These are phyloP conservation scores for Eufriesea mexicana DNA, from an alignment of 1,140 invertebrate species.

Conservation along the genomic window DNA sequence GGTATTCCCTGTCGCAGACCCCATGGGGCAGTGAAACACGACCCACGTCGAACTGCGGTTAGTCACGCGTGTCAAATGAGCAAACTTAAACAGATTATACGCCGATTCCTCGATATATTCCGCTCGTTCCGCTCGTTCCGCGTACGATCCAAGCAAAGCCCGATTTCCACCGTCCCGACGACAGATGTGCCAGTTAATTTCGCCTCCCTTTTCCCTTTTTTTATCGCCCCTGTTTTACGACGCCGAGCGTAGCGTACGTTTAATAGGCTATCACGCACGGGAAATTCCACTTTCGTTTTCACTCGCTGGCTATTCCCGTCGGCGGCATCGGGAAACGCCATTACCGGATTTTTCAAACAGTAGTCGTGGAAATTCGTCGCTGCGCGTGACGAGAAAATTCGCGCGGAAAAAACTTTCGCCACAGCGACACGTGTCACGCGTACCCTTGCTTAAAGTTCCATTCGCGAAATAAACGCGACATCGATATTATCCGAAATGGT, in stretches of 20 bases:
- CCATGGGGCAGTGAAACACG: slow-evolving; percentile 46
- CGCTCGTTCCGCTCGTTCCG: neutral
- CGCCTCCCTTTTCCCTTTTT: slow-evolving; percentile 4
- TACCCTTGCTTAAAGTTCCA: neutral
- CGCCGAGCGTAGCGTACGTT: slow-evolving; percentile 62
- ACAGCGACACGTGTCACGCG: neutral
- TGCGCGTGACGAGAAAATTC: neutral
- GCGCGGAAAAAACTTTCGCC: neutral
- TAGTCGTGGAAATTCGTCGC: slow-evolving; percentile 21
- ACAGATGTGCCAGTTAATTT: slow-evolving; percentile 75
- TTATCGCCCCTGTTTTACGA: slow-evolving; percentile 19
- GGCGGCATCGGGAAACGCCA: neutral
- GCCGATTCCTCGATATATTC: slow-evolving; percentile 68
- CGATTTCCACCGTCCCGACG: slow-evolving; percentile 20
- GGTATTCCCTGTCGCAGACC: slow-evolving; percentile 67
- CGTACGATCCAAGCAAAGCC: neutral
- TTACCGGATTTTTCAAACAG: slow-evolving; percentile 32
- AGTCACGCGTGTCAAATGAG: slow-evolving; percentile 74
- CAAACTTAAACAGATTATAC: slow-evolving; percentile 79
- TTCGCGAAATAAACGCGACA: neutral
- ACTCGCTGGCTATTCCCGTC: slow-evolving; percentile 21
- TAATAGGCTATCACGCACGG: slow-evolving; percentile 64
- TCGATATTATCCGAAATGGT: neutral
- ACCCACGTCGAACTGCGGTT: slow-evolving; percentile 68
- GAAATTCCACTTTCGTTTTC: slow-evolving; percentile 57